Percentiles rank a stretch among this genome's conserved stretches.
Conservation (phyloP, 2,888 invertebrate genomes). For the Autographa pulchrina region DNA sequence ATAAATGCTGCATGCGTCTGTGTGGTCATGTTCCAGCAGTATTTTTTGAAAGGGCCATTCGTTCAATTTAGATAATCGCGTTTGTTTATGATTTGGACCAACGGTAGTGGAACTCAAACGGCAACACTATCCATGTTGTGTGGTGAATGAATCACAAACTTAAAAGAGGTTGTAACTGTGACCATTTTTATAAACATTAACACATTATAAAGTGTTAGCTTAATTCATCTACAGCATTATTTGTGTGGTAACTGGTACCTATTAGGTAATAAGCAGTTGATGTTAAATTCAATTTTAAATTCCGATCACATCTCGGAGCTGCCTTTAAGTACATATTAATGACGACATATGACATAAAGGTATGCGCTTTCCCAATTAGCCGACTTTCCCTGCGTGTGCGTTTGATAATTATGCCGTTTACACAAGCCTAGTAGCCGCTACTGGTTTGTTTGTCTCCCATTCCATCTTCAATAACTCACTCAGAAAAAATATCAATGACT, state of each 20-base stretch:
- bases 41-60: neutral
- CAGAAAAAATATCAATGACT: conserved; percentile 44
- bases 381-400: conserved; percentile 70
- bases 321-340: conserved; percentile 38
- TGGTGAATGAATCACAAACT: conserved; percentile 65
- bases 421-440: conserved; percentile 72
- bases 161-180: conserved; percentile 44
- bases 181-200: conserved; percentile 12
- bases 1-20: no score
- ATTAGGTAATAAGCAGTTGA: neutral
- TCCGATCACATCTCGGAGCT: conserved; percentile 42
- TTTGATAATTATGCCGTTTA: conserved; percentile 75
- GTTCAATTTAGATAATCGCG: conserved; percentile 11
- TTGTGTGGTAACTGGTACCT: neutral
- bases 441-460: conserved; percentile 71
- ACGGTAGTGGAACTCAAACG: conserved; percentile 26
- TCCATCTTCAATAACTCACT: conserved; percentile 47
- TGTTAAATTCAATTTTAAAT: conserved; percentile 14
- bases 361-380: conserved; percentile 73
- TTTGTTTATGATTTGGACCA: conserved; percentile 12
- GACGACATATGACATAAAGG: conserved; percentile 60
- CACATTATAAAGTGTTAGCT: neutral
- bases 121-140: conserved; percentile 51
- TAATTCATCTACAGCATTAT: neutral
- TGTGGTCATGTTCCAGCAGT: no score